Conservation (phyloP, 2,888 invertebrate genomes). For the Apotomis betuletana region DNA sequence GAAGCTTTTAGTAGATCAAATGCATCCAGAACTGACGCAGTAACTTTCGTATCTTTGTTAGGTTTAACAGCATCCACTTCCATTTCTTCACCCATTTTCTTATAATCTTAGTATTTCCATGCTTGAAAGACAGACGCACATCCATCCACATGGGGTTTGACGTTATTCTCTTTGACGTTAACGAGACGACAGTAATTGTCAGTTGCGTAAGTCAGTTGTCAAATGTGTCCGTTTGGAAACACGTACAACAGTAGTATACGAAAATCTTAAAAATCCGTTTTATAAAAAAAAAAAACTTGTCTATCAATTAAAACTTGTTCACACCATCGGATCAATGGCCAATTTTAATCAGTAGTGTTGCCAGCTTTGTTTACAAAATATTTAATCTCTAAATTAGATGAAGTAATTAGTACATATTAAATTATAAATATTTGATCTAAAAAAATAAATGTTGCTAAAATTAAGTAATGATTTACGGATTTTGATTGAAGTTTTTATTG, state of each 20-base stretch:
- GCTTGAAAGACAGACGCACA: conserved; percentile 9
- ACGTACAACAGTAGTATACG: not conserved
- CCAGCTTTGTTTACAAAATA: not conserved
- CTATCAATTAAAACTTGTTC: conserved; percentile 2
- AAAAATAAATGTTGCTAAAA: not conserved
- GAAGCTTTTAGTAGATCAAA: conserved; percentile 70
- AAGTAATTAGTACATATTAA: no score
- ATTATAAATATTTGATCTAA: not conserved
- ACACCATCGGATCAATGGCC: not conserved
- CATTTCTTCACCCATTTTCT: conserved; percentile 65
- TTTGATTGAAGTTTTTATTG: not conserved
- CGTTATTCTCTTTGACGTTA: no score
- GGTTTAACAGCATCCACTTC: conserved; percentile 47
- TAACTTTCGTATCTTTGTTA: conserved; percentile 58
- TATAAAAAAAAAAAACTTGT: not conserved
- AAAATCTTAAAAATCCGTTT: no score
- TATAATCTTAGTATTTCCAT: conserved; percentile 41
- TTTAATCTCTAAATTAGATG: not conserved
- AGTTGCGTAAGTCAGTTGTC: not conserved
- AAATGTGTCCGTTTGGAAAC: conserved; percentile 15
- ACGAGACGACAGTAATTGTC: conserved; percentile 19
- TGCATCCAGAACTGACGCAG: conserved; percentile 71
- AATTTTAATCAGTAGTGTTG: not conserved
- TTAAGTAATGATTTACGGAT: not conserved
- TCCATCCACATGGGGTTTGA: conserved; percentile 56